A percentile compares a stretch with the other conserved stretches of the same genome.
Evolutionary conservation across 2,113 vertebrate species (phyloP).

Genomic region (Pholis gunnellus): DNA sequence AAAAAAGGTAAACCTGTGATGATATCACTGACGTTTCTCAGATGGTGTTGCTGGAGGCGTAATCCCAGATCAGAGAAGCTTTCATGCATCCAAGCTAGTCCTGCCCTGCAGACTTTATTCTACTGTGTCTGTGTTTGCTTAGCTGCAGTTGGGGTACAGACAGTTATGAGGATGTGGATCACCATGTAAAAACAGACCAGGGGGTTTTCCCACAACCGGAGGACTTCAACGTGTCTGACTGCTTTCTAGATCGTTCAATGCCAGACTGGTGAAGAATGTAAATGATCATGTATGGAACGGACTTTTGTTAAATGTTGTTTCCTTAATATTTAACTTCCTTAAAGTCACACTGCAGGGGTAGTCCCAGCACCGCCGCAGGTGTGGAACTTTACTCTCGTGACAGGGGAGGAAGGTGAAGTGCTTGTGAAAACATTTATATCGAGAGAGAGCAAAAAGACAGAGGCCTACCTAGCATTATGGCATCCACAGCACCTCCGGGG

Average conservation of each 20-base stretch:
- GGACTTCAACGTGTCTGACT: conserved; percentile 39
- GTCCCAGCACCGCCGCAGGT: background rate
- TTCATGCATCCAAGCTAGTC: conserved; percentile 31
- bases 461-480: conserved; percentile 89
- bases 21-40: conserved; percentile 16
- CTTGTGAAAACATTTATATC: background rate
- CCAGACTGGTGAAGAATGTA: background rate
- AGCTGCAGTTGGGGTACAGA: conserved; percentile 62
- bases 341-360: background rate
- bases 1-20: conserved; percentile 22
- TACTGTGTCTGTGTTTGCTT: conserved; percentile 70
- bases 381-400: background rate
- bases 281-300: background rate
- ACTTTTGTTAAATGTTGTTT: background rate
- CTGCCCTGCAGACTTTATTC: conserved; percentile 53
- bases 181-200: conserved; percentile 67
- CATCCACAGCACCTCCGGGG: conserved; percentile 91
- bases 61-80: conserved; percentile 56
- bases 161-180: conserved; percentile 66
- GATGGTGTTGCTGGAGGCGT: conserved; percentile 47
- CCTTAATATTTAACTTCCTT: background rate
- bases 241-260: conserved; percentile 15
- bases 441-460: background rate
- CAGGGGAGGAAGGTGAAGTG: background rate
- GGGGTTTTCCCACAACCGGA: conserved; percentile 72